Evolutionary conservation across 2,113 vertebrate genomes (phyloP).

Genomic region (Eonycteris spelaea): DNA sequence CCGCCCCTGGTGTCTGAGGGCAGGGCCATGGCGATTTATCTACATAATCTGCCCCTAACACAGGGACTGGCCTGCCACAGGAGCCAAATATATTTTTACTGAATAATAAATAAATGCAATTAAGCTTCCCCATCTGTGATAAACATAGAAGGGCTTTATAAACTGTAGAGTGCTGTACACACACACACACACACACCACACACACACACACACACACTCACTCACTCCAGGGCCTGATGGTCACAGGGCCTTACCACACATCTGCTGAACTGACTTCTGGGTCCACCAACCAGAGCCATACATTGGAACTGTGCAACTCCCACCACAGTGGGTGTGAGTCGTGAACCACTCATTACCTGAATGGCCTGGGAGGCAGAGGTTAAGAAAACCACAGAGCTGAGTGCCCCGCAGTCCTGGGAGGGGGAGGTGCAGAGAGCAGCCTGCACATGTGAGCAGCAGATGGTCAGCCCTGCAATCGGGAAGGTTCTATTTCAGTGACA

Average conservation of each 20-base stretch:
- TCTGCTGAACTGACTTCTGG: not conserved
- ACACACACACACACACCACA: not conserved
- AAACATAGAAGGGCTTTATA: not conserved
- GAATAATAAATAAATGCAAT: not conserved
- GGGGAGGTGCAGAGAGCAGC: not conserved
- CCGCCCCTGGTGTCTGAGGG: not conserved
- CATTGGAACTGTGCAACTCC: not conserved
- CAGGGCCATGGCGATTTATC: not conserved
- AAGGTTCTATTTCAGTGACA: slow-evolving; percentile 90
- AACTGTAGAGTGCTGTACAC: not conserved
- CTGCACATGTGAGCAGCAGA: slow-evolving; percentile 87
- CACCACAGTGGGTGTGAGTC: not conserved
- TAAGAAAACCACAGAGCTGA: slow-evolving; percentile 24
- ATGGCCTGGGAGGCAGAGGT: slow-evolving; percentile 15
- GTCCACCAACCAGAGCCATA: not conserved
- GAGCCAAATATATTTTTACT: not conserved
- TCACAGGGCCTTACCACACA: not conserved
- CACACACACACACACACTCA: fast-evolving
- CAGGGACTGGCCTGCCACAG: not conserved
- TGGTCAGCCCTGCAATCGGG: slow-evolving; percentile 83
- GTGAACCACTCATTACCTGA: slow-evolving; percentile 25
- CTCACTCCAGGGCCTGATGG: not conserved
- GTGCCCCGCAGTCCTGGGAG: not conserved
- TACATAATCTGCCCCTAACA: not conserved
- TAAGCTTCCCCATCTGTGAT: not conserved